phyloP scores from a whole-genome alignment of 1,140 invertebrate species.

The Megathymus violae region DNA sequence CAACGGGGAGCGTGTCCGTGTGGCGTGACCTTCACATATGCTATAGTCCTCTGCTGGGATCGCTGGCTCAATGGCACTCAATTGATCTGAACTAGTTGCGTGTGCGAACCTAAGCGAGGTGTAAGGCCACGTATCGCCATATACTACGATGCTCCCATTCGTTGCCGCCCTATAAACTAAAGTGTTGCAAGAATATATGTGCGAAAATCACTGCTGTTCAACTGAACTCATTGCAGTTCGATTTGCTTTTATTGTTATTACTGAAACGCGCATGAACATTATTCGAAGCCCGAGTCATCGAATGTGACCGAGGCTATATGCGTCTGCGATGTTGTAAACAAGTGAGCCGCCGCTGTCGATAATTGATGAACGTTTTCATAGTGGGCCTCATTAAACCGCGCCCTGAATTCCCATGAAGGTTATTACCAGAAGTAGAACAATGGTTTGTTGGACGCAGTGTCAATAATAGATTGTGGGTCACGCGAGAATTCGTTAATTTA shows the following conservation, averaged over 20 bases:
- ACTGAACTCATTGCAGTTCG: slow-evolving; percentile 33
- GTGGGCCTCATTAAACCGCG: slow-evolving; percentile 77
- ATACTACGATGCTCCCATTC: slow-evolving; percentile 34
- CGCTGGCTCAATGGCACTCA: slow-evolving; percentile 71
- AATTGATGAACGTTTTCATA: slow-evolving; percentile 79
- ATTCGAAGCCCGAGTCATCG: slow-evolving; percentile 44
- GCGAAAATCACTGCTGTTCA: slow-evolving; percentile 17
- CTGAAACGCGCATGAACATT: slow-evolving; percentile 35
- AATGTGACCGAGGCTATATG: slow-evolving; percentile 70
- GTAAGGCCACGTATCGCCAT: slow-evolving; percentile 50
- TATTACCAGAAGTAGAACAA: slow-evolving; percentile 52
- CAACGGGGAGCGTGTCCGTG: slow-evolving; percentile 50
- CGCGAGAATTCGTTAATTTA: slow-evolving; percentile 1
- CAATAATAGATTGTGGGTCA: slow-evolving; percentile 16
- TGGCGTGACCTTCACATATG: slow-evolving; percentile 69
- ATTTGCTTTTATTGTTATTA: slow-evolving; percentile 35
- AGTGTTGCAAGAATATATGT: slow-evolving; percentile 12
- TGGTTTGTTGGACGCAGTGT: slow-evolving; percentile 17
- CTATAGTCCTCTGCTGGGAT: slow-evolving; percentile 63
- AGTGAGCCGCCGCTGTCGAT: slow-evolving; percentile 71
- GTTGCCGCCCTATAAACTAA: slow-evolving; percentile 18
- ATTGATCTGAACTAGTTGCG: slow-evolving; percentile 77
- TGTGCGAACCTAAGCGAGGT: slow-evolving; percentile 63
- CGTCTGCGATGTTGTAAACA: slow-evolving; percentile 76
- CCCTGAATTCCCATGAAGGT: slow-evolving; percentile 74